phyloP scores from a whole-genome alignment of 1,140 invertebrate species.

The Mamestra configurata region DNA sequence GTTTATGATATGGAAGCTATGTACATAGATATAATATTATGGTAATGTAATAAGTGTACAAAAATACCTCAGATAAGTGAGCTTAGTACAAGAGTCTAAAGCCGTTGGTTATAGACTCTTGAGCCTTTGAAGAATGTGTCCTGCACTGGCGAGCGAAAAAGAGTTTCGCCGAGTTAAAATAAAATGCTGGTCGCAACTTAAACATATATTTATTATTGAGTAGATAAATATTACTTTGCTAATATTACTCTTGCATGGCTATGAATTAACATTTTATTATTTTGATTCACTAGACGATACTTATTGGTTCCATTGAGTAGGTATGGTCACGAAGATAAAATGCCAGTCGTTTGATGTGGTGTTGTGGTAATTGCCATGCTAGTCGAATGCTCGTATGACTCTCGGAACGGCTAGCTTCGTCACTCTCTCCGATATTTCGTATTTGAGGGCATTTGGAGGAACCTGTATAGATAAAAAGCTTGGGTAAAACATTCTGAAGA shows the following conservation, averaged over 20 bases:
- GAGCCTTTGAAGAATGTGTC: too few species aligned
- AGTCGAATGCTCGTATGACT: constrained; percentile 62
- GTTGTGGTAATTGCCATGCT: neutral
- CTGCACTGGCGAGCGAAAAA: too few species aligned
- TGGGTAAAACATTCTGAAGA: too few species aligned
- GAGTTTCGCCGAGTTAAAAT: too few species aligned
- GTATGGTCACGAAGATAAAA: too few species aligned
- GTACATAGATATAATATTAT: too few species aligned
- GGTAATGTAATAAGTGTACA: too few species aligned
- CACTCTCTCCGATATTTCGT: constrained; percentile 74
- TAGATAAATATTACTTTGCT: neutral
- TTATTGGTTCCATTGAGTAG: neutral
- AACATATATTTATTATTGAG: neutral
- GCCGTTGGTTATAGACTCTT: too few species aligned
- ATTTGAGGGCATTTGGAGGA: constrained; percentile 72
- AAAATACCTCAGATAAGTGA: too few species aligned
- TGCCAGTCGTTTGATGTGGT: too few species aligned
- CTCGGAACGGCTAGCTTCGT: constrained; percentile 80
- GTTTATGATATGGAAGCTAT: too few species aligned
- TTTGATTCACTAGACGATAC: neutral
- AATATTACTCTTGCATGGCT: neutral
- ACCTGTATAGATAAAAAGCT: constrained; percentile 62
- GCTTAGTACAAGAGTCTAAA: too few species aligned
- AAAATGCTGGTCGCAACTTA: neutral
- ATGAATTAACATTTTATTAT: neutral